These are phyloP conservation scores for Caranx ignobilis DNA, from an alignment of 2,113 vertebrate species.

Conservation along the genomic window DNA sequence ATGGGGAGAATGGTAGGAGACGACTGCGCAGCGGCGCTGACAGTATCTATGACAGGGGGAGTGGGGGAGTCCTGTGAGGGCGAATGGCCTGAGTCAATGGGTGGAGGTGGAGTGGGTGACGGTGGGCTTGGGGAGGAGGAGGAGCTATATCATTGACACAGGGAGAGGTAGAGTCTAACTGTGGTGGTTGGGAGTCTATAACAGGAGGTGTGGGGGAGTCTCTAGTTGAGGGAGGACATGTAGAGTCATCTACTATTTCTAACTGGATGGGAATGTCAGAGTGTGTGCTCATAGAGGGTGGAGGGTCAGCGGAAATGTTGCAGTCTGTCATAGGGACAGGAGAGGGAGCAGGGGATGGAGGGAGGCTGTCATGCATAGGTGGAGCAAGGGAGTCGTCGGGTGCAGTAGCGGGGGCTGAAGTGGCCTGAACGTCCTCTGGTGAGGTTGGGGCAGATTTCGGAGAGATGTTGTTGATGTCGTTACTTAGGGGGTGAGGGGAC, in stretches of 20 bases:
- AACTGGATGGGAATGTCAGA: constrained; percentile 44
- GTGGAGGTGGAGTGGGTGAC: constrained; percentile 39
- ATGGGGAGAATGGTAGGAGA: constrained; percentile 52
- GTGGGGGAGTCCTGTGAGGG: constrained; percentile 36
- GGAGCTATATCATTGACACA: constrained; percentile 38
- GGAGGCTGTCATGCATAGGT: constrained; percentile 26
- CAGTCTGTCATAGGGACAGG: constrained; percentile 25
- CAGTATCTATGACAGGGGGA: constrained; percentile 20
- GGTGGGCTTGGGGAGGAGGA: constrained; percentile 24
- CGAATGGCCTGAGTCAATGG: constrained; percentile 50
- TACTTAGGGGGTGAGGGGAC: constrained; percentile 38
- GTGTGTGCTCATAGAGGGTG: constrained; percentile 31
- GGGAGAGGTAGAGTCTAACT: constrained; percentile 51
- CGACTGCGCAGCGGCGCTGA: background rate
- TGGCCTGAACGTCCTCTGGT: constrained; percentile 5
- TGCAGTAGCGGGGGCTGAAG: background rate
- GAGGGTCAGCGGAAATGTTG: constrained; percentile 12
- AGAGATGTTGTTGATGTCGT: constrained; percentile 9
- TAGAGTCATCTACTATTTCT: constrained; percentile 52
- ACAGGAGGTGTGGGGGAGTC: constrained; percentile 39
- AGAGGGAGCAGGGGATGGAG: constrained; percentile 42
- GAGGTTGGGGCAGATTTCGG: constrained; percentile 19
- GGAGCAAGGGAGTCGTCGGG: constrained; percentile 36
- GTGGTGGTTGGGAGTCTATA: constrained; percentile 23
- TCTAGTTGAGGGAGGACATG: constrained; percentile 12